phyloP scores from a whole-genome alignment of 2,888 invertebrate genomes.

The Cephus runcator region DNA sequence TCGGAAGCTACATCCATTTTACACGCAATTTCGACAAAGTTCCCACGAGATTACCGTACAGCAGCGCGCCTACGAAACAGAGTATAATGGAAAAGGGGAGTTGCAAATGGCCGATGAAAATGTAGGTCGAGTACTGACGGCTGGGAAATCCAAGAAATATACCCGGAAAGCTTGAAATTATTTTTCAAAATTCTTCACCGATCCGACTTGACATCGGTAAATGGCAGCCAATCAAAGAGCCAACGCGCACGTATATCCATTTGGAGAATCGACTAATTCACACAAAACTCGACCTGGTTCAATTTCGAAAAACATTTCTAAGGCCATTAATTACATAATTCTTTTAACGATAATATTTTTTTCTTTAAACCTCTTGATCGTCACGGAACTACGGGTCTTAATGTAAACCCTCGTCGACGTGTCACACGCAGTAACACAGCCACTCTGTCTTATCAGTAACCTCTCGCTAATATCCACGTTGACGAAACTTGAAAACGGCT shows the following conservation, averaged over 20 bases:
- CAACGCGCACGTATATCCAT: not conserved
- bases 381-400: not conserved
- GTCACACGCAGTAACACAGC: not conserved
- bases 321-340: too few relatives aligned
- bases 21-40: constrained; percentile 7
- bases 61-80: not conserved
- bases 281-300: not conserved
- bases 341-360: not conserved
- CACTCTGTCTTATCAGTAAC: not conserved
- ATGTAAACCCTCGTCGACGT: not conserved
- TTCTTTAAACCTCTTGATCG: not conserved
- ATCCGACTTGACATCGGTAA: not conserved
- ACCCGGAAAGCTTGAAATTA: not conserved
- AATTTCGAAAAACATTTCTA: not conserved
- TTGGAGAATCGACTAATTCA: not conserved
- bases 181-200: not conserved
- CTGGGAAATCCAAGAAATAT: not conserved
- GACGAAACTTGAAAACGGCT: not conserved
- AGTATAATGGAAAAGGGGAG: not conserved
- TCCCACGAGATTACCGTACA: not conserved
- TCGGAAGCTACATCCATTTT: constrained; percentile 2
- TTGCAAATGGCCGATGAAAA: not conserved
- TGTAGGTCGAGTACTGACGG: not conserved
- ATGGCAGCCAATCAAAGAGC: not conserved
- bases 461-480: not conserved